Evolutionary conservation across 2,888 invertebrate species (phyloP).

Genomic region (Creontiades dilutus): DNA sequence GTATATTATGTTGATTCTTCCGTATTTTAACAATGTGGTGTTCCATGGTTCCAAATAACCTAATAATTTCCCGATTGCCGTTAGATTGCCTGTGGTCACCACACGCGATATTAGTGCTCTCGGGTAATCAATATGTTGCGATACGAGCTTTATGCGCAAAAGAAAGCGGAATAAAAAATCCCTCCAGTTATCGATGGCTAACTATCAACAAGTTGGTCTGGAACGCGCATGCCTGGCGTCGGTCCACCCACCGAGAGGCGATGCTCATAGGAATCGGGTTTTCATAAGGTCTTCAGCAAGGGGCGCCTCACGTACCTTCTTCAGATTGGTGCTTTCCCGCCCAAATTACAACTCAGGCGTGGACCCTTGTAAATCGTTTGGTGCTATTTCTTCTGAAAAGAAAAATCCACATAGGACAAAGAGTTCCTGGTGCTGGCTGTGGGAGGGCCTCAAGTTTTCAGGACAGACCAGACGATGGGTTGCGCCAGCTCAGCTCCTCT

Average conservation of each 20-base stretch:
- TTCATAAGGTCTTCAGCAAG: conserved; percentile 14
- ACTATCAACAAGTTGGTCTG: conserved; percentile 47
- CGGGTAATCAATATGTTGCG: conserved; percentile 45
- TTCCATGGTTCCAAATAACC: conserved; percentile 26
- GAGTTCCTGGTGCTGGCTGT: neutral
- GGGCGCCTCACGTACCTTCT: neutral
- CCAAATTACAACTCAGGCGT: neutral
- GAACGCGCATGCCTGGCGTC: neutral
- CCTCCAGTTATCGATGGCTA: neutral
- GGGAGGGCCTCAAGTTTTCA: neutral
- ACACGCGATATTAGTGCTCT: conserved; percentile 7
- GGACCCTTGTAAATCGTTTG: neutral
- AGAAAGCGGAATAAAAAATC: neutral
- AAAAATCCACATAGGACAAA: neutral
- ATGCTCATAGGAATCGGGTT: neutral
- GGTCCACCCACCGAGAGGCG: neutral
- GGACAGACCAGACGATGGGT: conserved; percentile 68
- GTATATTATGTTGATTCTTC: no score
- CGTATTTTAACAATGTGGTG: no score
- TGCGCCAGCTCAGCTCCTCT: conserved; percentile 74
- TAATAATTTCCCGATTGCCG: neutral
- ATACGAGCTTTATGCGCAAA: conserved; percentile 40
- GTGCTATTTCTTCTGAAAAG: neutral
- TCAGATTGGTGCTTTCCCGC: conserved; percentile 13
- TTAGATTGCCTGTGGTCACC: neutral